Evolutionary conservation across 1,140 invertebrate species (phyloP).

Genomic region (Bombus sylvicola): DNA sequence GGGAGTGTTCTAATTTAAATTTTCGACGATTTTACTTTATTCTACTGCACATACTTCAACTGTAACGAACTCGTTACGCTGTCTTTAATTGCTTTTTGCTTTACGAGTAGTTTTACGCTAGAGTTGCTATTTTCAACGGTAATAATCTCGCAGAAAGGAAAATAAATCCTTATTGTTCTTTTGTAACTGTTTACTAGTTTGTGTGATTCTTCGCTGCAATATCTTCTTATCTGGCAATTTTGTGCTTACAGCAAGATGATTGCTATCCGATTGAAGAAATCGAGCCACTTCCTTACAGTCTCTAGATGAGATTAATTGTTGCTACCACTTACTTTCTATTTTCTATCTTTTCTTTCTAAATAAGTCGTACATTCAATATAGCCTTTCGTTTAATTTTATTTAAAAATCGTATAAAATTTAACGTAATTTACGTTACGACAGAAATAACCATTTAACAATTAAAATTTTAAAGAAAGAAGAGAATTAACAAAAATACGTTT

Average conservation of each 20-base stretch:
- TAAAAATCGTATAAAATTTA: background rate
- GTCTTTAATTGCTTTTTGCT: conserved; percentile 6
- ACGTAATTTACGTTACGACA: background rate
- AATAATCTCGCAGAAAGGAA: background rate
- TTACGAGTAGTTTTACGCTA: background rate
- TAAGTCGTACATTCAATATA: background rate
- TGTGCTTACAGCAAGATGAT: background rate
- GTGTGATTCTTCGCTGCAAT: conserved; percentile 14
- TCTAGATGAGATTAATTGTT: background rate
- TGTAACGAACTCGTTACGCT: background rate
- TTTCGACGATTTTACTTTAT: background rate
- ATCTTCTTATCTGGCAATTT: conserved; percentile 18
- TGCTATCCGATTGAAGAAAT: background rate
- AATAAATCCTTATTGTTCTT: background rate
- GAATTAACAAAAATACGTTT: background rate
- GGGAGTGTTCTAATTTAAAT: background rate
- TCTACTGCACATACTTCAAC: background rate
- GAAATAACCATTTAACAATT: background rate
- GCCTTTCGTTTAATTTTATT: background rate
- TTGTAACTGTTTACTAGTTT: conserved; percentile 14
- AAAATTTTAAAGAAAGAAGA: background rate
- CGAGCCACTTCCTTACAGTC: background rate
- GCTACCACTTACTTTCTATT: too few species aligned
- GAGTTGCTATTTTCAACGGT: background rate
- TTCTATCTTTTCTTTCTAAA: background rate